Percentiles rank a stretch among this genome's conserved stretches.
These are phyloP conservation scores for Aphelocoma californica DNA, from an alignment of 2,797 vertebrate species.

Conservation along the genomic window DNA sequence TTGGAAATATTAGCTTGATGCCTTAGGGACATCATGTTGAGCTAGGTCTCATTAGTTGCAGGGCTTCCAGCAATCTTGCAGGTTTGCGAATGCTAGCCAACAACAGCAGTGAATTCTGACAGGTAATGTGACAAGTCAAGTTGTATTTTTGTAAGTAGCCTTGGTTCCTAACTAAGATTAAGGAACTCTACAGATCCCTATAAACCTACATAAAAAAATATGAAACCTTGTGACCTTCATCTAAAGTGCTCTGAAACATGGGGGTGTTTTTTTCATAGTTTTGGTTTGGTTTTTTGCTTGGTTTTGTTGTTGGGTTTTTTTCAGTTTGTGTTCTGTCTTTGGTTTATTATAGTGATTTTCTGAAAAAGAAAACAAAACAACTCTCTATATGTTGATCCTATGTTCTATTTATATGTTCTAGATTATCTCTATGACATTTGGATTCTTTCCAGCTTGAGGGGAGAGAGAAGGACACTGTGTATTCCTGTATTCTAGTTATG, in stretches of 20 bases:
- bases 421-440: background rate
- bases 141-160: background rate
- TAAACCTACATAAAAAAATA: background rate
- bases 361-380: background rate
- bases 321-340: background rate
- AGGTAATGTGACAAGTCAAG: background rate
- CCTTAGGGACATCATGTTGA: background rate
- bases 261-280: fast-evolving
- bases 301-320: background rate
- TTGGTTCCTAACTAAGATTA: background rate
- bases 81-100: background rate
- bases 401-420: background rate
- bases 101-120: background rate
- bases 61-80: background rate
- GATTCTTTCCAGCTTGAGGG: background rate
- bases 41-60: background rate
- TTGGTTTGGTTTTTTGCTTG: background rate
- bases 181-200: background rate
- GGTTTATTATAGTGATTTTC: background rate
- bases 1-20: background rate
- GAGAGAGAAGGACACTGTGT: background rate
- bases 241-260: background rate
- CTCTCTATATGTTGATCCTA: fast-evolving
- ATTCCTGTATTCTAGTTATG: background rate
- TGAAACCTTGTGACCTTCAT: background rate